Base-by-base conservation (phyloP, 2,888 invertebrate genomes). In the Tenthredo mesomela region DNA sequence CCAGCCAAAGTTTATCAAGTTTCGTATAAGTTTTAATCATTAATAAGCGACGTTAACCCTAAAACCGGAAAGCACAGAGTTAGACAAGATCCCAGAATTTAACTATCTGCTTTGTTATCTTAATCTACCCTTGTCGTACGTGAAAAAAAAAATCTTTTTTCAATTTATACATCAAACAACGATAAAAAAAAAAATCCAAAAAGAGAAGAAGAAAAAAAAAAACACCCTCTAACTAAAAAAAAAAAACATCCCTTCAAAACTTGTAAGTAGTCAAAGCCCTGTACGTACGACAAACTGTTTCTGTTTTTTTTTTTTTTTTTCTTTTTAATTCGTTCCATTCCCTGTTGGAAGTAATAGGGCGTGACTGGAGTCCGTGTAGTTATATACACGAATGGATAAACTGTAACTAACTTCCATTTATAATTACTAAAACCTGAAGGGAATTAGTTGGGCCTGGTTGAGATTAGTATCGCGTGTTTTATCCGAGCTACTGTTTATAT, bases 361-460 rank as follows among this genome's bases (percentile, higher is more conserved):
- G 82, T 82, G 67, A 67, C 82, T 25, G 21, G 33, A 78, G 25
- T 21, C n/a, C 43, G 61, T 37, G 37, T 71, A n/a, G n/a, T n/a
- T n/a, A n/a, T n/a, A 33, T 33, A n/a, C 40, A 80, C 47, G 82
- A 47, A 3, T 25, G 50, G 21, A 65, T 43, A 67, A 82, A 82
- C 47, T 82, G 82, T 82, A 67, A 29, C 82, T 82, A 82, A 82
- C n/a, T 82, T 70, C 67, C 82, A 61, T 82, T 70, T n/a, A 65
- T 82, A 82, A 82, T 67, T 43, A 82, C 67, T 29, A 47, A 65
- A 82, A 82, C 82, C 50, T 15, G 37, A 67, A 47, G 25, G 50
- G 47, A 50, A 82, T 82, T 82, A 65, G 82, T 82, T 67, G 82
- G 47, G 82, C 67, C 82, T 82, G 67, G 82, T 82, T 82, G 37